These are phyloP conservation scores for Hemaris fuciformis DNA, from an alignment of 2,888 invertebrate species.

Conservation along the genomic window DNA sequence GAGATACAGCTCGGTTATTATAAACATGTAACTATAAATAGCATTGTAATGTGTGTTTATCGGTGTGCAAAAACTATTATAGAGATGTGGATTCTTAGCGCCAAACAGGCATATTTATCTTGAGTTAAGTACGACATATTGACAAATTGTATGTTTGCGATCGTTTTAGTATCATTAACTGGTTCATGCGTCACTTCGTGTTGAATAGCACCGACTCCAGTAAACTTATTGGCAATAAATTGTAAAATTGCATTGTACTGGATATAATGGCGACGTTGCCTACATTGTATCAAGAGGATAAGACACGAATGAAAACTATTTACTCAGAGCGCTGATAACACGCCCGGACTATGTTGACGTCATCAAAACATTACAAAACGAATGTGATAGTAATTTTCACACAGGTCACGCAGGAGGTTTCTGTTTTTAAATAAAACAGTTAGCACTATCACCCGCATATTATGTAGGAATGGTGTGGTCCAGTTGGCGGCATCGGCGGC, in stretches of 20 bases:
- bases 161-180: conserved; percentile 13
- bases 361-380: conserved; percentile 31
- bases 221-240: background rate
- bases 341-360: conserved; percentile 29
- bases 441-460: conserved; percentile 40
- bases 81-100: background rate
- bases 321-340: background rate
- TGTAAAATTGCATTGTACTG: background rate
- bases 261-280: background rate
- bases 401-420: conserved; percentile 40
- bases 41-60: background rate
- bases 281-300: background rate
- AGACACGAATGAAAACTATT: background rate
- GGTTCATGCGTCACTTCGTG: conserved; percentile 6
- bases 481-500: conserved; percentile 7
- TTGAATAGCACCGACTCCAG: background rate
- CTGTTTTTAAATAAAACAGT: conserved; percentile 37
- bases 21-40: background rate
- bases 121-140: conserved; percentile 8
- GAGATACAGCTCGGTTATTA: background rate
- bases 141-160: conserved; percentile 9
- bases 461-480: background rate
- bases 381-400: conserved; percentile 29
- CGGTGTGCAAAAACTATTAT: background rate
- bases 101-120: conserved; percentile 1